Percentiles rank a stretch among this genome's conserved stretches.
phyloP scores from a whole-genome alignment of 1,140 invertebrate genomes.

The Lucilia sericata region DNA sequence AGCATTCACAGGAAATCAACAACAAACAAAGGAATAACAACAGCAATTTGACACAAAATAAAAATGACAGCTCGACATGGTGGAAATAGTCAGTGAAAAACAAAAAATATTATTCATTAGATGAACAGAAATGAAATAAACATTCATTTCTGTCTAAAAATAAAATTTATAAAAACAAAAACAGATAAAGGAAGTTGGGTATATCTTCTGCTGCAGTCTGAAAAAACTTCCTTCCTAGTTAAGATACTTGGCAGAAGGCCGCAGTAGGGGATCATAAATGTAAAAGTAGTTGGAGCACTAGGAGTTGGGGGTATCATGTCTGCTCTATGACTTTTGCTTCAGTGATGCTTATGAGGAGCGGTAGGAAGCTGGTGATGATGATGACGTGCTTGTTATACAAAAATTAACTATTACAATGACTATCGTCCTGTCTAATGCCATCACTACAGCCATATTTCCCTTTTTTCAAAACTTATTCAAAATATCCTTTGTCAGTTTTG shows the following conservation, averaged over 20 bases:
- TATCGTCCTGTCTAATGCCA: background rate
- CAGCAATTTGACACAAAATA: constrained; percentile 33
- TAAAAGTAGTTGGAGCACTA: background rate
- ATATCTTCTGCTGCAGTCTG: background rate
- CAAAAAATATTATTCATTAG: constrained; percentile 36
- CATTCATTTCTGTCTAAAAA: constrained; percentile 20
- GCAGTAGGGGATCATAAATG: background rate
- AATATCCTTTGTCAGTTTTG: background rate
- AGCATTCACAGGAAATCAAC: no score
- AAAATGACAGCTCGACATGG: constrained; percentile 41
- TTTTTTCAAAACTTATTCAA: background rate
- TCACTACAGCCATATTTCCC: constrained; percentile 3
- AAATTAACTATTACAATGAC: constrained; percentile 39
- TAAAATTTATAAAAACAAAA: background rate
- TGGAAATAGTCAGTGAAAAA: background rate
- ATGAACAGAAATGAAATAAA: constrained; percentile 1
- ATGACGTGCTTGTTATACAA: constrained; percentile 39
- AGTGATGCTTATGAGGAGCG: background rate
- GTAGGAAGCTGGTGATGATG: background rate
- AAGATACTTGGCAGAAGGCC: background rate
- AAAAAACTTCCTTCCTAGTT: constrained; percentile 39
- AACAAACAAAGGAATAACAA: constrained; percentile 14
- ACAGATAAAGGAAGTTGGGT: constrained; percentile 35
- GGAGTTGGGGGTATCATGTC: background rate
- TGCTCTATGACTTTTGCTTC: background rate